Evolutionary conservation across 92 coral and sea anemone genomes (phyloP).

Genomic region (Porites rus): DNA sequence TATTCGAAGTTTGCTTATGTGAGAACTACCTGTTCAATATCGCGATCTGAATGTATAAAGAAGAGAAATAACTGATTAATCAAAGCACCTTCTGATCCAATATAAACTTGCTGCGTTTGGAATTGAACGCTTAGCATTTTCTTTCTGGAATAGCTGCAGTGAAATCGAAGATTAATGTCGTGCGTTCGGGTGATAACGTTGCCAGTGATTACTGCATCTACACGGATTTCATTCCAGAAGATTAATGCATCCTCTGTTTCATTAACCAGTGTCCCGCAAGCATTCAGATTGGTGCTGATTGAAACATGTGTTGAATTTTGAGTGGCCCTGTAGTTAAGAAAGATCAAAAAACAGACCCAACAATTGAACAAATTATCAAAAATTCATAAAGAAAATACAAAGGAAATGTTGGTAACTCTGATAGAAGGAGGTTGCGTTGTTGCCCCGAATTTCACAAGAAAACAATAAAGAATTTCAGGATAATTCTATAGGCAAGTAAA

Average conservation of each 20-base stretch:
- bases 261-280: conserved; percentile 45
- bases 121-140: conserved; percentile 19
- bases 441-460: no score
- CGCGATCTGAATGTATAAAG: no score
- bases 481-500: no score
- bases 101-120: not conserved
- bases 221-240: conserved; percentile 37
- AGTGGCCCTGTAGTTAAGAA: conserved; percentile 7
- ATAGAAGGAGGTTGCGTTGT: no score
- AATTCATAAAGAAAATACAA: not conserved
- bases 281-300: conserved; percentile 28
- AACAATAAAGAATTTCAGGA: no score
- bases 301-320: conserved; percentile 39
- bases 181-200: conserved; percentile 9
- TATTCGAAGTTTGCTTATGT: no score
- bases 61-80: not conserved
- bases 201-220: conserved; percentile 10
- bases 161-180: conserved; percentile 27
- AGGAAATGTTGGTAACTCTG: not conserved
- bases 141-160: conserved; percentile 47
- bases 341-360: not conserved
- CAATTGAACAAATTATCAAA: no score
- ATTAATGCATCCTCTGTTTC: conserved; percentile 35
- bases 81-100: conserved; percentile 37
- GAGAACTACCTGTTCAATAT: no score